Base-by-base conservation (phyloP, 2,113 vertebrate species). In the Centropus bengalensis region DNA sequence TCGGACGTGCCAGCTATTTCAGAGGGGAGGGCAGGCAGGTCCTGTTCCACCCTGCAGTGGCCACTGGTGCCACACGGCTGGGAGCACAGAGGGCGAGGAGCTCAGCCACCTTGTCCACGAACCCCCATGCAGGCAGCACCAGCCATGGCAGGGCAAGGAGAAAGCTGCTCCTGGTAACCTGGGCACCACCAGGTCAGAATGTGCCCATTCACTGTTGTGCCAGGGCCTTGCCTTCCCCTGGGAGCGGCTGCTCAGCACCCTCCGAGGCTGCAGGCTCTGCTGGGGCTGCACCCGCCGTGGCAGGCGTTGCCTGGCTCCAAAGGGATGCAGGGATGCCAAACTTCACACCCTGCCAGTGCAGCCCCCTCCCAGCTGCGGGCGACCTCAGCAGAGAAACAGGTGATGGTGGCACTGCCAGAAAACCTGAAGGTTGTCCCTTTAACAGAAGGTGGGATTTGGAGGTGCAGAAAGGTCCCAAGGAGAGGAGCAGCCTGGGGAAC, bases 231-330 rank as follows among this genome's bases (percentile, higher is more conserved):
- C 26, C 58, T 66, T 66, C 33, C 38, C 58, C 16, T 24, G 44
- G 21, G 30, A 79, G 14, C 11, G 1, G 33, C 24, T 28, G 21
- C 21, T 56, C 49, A 51, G 62, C 33, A 28, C 2, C 15, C 14
- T 12, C 8, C 0, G 1, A 30, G 54, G 47, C 21, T 74, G 60
- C 36, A 4, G 12, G 44, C 63, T 86, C 86, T 2, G 2, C 45
- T 1, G 23, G 54, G 47, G 45, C 38, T 0, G 6, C 9, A 32
- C 14, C 44, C 60, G 63, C 33, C 21, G 0, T 10, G 47, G 55
- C 59, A 63, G 81, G 84, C 49, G 42, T 18, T 9, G 6, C 49
- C 66, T 38, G 7, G 7, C n/a, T 75, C 56, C 33, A 14, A 22
- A 9, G 28, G 60, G 82, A 24, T 13, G 74, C 32, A 51, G 62